Evolutionary conservation across 2,797 vertebrate genomes (phyloP).

Genomic region (Siniperca obscura): DNA sequence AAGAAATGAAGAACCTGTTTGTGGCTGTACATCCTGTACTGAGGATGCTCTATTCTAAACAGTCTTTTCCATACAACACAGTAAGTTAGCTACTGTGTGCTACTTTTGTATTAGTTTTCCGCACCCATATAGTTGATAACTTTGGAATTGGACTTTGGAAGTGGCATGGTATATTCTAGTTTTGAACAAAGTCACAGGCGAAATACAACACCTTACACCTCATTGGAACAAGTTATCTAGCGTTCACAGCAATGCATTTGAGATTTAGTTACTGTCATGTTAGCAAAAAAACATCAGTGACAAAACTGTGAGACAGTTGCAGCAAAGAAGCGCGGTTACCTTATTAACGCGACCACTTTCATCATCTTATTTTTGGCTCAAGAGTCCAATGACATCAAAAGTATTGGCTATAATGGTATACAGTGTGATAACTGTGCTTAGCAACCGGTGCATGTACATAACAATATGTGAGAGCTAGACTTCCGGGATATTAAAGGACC

Average conservation of each 20-base stretch:
- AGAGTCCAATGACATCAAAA: background rate
- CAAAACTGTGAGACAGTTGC: background rate
- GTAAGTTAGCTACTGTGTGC: background rate
- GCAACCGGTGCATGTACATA: slow-evolving; percentile 64
- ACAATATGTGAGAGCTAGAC: slow-evolving; percentile 62
- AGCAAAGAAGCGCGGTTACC: slow-evolving; percentile 71
- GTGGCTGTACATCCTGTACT: background rate
- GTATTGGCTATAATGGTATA: background rate
- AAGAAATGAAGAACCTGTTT: slow-evolving; percentile 13
- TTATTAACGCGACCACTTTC: slow-evolving; percentile 88
- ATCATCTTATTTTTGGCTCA: slow-evolving; percentile 65
- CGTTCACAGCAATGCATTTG: background rate
- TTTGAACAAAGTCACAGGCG: background rate
- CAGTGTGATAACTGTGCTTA: slow-evolving; percentile 26
- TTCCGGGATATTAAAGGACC: slow-evolving; percentile 79
- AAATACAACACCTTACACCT: background rate
- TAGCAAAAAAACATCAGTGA: background rate
- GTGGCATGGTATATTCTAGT: background rate
- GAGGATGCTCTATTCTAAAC: background rate
- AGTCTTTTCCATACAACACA: background rate
- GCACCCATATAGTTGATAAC: background rate
- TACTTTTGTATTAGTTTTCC: background rate
- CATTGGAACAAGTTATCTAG: background rate
- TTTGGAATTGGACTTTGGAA: background rate
- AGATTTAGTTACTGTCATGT: background rate